Conservation (phyloP, 53 echinoderm and acorn worm species). For the Astropecten irregularis region DNA sequence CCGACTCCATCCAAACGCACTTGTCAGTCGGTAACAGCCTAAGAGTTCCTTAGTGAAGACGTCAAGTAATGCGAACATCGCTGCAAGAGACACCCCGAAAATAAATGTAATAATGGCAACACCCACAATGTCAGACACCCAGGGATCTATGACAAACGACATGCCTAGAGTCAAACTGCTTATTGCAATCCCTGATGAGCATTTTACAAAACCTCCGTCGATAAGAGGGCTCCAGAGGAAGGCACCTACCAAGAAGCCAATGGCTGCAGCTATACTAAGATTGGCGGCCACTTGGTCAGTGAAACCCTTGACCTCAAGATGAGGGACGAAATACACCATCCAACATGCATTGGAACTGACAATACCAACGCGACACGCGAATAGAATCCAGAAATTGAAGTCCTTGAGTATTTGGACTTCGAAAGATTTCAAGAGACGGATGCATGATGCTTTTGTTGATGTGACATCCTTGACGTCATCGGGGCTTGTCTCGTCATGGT, state of each 20-base stretch:
- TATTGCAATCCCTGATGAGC: neutral
- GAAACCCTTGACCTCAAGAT: neutral
- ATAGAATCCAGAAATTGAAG: neutral
- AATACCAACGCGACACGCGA: neutral
- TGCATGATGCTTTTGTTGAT: no score
- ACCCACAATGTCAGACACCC: neutral
- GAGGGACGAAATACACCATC: conserved; percentile 1
- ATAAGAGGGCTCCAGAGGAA: neutral
- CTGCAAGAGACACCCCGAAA: neutral
- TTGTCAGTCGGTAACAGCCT: no score
- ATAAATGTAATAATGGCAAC: neutral
- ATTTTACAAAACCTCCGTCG: neutral
- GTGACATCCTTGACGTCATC: no score
- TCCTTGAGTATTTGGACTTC: no score
- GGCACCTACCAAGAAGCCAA: neutral
- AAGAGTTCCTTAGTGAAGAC: no score
- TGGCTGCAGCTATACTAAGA: neutral
- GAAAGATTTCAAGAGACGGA: no score
- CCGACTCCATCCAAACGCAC: no score
- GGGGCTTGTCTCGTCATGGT: no score
- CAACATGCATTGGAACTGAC: neutral
- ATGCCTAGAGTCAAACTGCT: neutral
- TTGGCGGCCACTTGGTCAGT: neutral
- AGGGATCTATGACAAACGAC: neutral
- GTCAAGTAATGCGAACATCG: no score